Base-by-base conservation (phyloP, 2,797 vertebrate genomes). In the Pseudochaenichthys georgianus region DNA sequence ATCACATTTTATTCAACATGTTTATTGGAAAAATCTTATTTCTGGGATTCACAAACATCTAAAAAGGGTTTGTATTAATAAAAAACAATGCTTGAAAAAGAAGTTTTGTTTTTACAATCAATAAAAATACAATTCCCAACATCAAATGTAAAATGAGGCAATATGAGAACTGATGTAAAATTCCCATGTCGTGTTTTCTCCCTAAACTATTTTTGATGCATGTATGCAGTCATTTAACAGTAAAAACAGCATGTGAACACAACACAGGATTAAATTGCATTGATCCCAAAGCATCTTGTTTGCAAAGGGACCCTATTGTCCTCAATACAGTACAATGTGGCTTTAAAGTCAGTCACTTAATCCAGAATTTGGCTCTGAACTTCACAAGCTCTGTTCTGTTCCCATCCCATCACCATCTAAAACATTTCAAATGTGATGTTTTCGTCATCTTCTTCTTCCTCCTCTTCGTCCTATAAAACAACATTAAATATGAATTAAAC, bases 381-480 rank as follows among this genome's bases (percentile, higher is more conserved):
- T 16, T 0, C 3, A 38, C 1, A 1, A 16, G 13, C 31, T 0
- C 21, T 43, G 43, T 21, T 0, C 21, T 43, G 43, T 21, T 5
- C 59, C 23, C 13, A 10, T 70, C 53, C 65, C 28, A 21, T 70
- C 61, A 46, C 1, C 7, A 19, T 73, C 68, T 77, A 88, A 77
- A 23, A 78, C 13, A 85, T 9, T 2, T 84, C 63, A 70, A 92
- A 90, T 4, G 3, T 46, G 17, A 53, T 6, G 13, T 41, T 59
- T 0, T 53, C 61, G 0, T 31, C 19, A 2, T 81, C 65, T 0
- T 82, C 76, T 0, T 80, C 70, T 1, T 53, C 66, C 0, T 80
- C 61, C 0, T 80, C 61, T 0, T 81, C 80, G 0, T 70, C 54
- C 87, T 93, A 76, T 63, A 21, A 48, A 87, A 50, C 5, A 76